Evolutionary conservation across 1,140 invertebrate species (phyloP).

Genomic region (Trypoxylus dichotomus): DNA sequence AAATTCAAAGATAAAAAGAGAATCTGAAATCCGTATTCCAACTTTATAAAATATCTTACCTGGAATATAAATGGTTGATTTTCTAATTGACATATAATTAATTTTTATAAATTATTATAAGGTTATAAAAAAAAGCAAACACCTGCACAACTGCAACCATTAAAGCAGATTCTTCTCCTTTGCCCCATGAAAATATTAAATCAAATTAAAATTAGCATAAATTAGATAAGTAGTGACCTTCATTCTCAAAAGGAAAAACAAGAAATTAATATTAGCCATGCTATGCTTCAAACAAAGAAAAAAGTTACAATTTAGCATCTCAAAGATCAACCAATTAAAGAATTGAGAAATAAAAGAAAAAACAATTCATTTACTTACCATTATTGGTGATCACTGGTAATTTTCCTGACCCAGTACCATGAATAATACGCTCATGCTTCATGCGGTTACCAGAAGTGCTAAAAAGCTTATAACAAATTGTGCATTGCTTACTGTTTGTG

Average conservation of each 20-base stretch:
- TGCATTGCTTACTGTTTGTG: constrained; percentile 32
- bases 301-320: background rate
- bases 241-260: background rate
- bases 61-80: too few relatives aligned
- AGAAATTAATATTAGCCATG: background rate
- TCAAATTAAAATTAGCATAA: too few relatives aligned
- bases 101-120: too few relatives aligned
- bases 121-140: too few relatives aligned
- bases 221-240: too few relatives aligned
- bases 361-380: constrained; percentile 1
- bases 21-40: too few relatives aligned
- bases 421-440: constrained; percentile 34
- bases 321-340: background rate
- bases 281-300: background rate
- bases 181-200: too few relatives aligned
- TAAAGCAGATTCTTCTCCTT: too few relatives aligned
- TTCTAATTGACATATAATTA: too few relatives aligned
- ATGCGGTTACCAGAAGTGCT: constrained; percentile 38
- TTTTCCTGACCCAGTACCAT: constrained; percentile 23
- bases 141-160: too few relatives aligned
- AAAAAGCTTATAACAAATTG: constrained; percentile 41
- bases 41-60: too few relatives aligned
- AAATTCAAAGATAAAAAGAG: too few relatives aligned
- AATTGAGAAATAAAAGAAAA: background rate
- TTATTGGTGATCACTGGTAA: background rate